Percentiles rank a stretch among this genome's conserved stretches.
These are phyloP conservation scores for Macrosoma leucophasiata DNA, from an alignment of 2,888 invertebrate genomes.

Conservation along the genomic window DNA sequence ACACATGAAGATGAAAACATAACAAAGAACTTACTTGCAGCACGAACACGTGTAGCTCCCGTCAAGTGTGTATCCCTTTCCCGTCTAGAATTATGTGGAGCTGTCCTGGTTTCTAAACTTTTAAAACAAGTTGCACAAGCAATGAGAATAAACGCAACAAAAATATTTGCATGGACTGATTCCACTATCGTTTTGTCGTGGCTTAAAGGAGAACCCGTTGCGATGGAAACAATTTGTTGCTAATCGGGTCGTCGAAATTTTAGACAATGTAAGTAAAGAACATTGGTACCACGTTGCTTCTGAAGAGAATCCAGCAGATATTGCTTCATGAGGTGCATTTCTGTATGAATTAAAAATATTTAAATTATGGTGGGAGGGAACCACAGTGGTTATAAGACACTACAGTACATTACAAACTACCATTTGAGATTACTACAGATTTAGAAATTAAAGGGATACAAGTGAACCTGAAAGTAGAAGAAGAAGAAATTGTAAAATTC, in stretches of 20 bases:
- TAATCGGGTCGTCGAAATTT: slow-evolving; percentile 23
- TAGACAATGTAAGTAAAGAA: slow-evolving; percentile 10
- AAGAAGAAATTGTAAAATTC: too few species aligned
- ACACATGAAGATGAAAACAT: slow-evolving; percentile 10
- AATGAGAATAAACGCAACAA: slow-evolving; percentile 18
- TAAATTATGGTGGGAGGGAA: slow-evolving; percentile 20
- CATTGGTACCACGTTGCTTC: slow-evolving; percentile 18
- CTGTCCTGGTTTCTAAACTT: slow-evolving; percentile 22
- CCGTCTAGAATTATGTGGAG: slow-evolving; percentile 27
- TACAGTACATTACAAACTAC: slow-evolving; percentile 9
- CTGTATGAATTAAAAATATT: slow-evolving; percentile 8
- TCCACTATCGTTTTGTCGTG: slow-evolving; percentile 20
- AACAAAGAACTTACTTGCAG: slow-evolving; percentile 20
- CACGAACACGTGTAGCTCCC: slow-evolving; percentile 29
- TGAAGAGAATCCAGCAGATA: slow-evolving; percentile 14
- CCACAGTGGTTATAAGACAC: slow-evolving; percentile 14
- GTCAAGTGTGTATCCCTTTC: slow-evolving; percentile 27
- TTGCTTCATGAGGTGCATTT: slow-evolving; percentile 12
- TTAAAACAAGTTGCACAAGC: slow-evolving; percentile 22
- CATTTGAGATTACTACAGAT: slow-evolving; percentile 1
- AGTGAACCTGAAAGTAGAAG: too few species aligned
- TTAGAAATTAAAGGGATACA: slow-evolving; percentile 6
- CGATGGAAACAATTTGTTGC: slow-evolving; percentile 27
- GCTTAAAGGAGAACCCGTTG: slow-evolving; percentile 23
- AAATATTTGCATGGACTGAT: slow-evolving; percentile 20